phyloP scores from a whole-genome alignment of 2,888 invertebrate genomes.

The Chrysolina haemoptera region DNA sequence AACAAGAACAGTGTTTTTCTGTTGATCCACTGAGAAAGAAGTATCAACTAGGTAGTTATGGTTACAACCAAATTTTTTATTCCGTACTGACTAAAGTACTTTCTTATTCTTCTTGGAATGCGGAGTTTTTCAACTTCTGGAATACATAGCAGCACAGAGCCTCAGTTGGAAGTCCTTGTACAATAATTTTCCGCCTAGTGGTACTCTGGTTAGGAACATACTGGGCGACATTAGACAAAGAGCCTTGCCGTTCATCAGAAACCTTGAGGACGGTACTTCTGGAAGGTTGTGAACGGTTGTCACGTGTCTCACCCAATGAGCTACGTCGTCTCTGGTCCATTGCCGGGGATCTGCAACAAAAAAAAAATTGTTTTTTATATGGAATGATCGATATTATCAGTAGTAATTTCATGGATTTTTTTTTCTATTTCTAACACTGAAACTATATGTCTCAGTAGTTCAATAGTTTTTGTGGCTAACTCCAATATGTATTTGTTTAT shows the following conservation, averaged over 20 bases:
- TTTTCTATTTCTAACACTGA: too few species aligned
- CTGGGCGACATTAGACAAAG: slow-evolving; percentile 83
- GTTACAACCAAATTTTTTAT: background rate
- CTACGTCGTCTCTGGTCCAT: slow-evolving; percentile 81
- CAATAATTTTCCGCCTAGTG: slow-evolving; percentile 77
- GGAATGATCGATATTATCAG: too few species aligned
- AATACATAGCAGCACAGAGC: slow-evolving; percentile 78
- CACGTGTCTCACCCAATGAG: slow-evolving; percentile 77
- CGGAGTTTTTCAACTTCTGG: slow-evolving; percentile 45
- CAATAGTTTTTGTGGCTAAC: too few species aligned
- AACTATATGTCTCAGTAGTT: too few species aligned
- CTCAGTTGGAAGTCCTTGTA: slow-evolving; percentile 81
- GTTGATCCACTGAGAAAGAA: background rate
- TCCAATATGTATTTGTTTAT: too few species aligned
- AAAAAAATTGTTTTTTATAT: too few species aligned
- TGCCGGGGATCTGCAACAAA: slow-evolving; percentile 77
- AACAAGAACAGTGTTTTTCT: too few species aligned
- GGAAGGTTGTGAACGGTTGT: slow-evolving; percentile 74
- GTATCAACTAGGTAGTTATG: background rate
- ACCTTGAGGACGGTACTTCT: slow-evolving; percentile 74
- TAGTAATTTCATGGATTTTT: too few species aligned
- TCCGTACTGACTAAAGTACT: background rate
- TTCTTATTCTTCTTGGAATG: background rate
- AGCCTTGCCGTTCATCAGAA: slow-evolving; percentile 87
- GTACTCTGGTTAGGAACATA: slow-evolving; percentile 82